Evolutionary conservation across 2,888 invertebrate species (phyloP).

Genomic region (Ormyrus nitidulus): DNA sequence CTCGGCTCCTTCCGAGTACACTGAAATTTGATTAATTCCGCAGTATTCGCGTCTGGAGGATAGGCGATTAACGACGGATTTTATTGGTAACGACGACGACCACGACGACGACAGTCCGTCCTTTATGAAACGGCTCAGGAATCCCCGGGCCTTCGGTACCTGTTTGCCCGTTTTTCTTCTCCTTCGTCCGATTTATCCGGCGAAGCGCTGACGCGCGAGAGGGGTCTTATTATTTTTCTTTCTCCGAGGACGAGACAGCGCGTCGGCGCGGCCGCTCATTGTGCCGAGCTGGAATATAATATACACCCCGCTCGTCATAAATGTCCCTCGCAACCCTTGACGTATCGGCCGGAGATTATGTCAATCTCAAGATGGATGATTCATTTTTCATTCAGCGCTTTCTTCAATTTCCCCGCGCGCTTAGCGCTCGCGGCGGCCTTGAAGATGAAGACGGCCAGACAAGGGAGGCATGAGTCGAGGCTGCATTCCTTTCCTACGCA

Average conservation of each 20-base stretch:
- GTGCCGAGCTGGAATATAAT: slow-evolving; percentile 6
- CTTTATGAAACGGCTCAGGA: too few species aligned
- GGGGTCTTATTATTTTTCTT: not conserved
- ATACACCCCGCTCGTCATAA: not conserved
- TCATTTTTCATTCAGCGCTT: slow-evolving; percentile 28
- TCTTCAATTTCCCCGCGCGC: slow-evolving; percentile 32
- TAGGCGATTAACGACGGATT: not conserved
- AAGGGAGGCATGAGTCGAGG: slow-evolving; percentile 3
- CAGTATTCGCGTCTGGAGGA: not conserved
- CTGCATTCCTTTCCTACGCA: slow-evolving; percentile 31
- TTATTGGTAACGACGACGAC: too few species aligned
- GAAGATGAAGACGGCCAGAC: not conserved
- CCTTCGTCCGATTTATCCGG: slow-evolving; percentile 12
- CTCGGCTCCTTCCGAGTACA: slow-evolving; percentile 7
- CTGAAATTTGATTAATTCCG: slow-evolving; percentile 32
- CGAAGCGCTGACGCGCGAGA: not conserved
- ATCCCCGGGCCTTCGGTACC: not conserved
- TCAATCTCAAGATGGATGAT: slow-evolving; percentile 37
- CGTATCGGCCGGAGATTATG: slow-evolving; percentile 23
- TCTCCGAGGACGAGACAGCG: slow-evolving; percentile 21
- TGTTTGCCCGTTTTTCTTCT: not conserved
- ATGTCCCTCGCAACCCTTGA: not conserved
- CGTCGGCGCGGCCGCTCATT: slow-evolving; percentile 6
- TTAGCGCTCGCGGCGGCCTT: not conserved
- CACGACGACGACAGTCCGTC: too few species aligned